Percentiles rank a stretch among this genome's conserved stretches.
phyloP scores from a whole-genome alignment of 2,113 vertebrate genomes.

The Scortum barcoo region DNA sequence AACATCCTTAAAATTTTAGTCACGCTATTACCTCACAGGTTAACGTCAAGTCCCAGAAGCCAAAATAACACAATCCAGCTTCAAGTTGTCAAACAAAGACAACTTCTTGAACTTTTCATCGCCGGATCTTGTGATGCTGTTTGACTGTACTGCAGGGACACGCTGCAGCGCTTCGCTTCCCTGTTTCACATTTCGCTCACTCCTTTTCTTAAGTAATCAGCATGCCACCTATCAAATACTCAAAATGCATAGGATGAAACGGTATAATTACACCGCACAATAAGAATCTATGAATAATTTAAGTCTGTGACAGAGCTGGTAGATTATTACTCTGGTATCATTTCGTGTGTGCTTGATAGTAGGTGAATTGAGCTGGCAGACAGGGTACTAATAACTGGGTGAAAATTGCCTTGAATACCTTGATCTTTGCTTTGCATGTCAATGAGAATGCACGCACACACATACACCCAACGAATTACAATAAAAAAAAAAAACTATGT shows the following conservation, averaged over 20 bases:
- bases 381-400: constrained; percentile 49
- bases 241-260: constrained; percentile 62
- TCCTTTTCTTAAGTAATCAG: constrained; percentile 36
- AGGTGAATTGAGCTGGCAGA: constrained; percentile 66
- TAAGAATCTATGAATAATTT: constrained; percentile 79
- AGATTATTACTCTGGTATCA: constrained; percentile 57
- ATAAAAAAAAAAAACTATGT: constrained; percentile 33
- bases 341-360: constrained; percentile 65
- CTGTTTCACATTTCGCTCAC: constrained; percentile 32
- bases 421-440: constrained; percentile 67
- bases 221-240: constrained; percentile 40
- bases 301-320: constrained; percentile 46
- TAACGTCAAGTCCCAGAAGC: not conserved
- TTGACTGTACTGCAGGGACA: constrained; percentile 11
- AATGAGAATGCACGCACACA: constrained; percentile 49
- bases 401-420: constrained; percentile 53
- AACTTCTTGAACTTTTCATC: constrained; percentile 27
- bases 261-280: constrained; percentile 75
- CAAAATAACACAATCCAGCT: constrained; percentile 4
- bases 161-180: constrained; percentile 7
- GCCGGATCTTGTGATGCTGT: not conserved
- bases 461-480: constrained; percentile 17
- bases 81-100: constrained; percentile 14
- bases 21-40: constrained; percentile 40
- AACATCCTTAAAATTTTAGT: constrained; percentile 21